Evolutionary conservation across 2,797 vertebrate species (phyloP).

Genomic region (Odontamblyopus lacepedii): DNA sequence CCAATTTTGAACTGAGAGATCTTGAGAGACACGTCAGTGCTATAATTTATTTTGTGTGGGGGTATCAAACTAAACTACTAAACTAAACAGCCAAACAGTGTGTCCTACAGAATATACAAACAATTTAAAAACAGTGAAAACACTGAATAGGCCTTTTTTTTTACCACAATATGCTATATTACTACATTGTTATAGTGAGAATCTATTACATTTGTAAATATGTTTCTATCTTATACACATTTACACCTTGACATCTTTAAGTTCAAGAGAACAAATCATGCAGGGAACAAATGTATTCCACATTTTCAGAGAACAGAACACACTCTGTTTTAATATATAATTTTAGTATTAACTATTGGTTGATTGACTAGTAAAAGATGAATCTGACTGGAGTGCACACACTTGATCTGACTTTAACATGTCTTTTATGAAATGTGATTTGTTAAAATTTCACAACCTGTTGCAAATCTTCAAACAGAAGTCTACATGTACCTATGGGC

Average conservation of each 20-base stretch:
- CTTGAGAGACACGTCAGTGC: background rate
- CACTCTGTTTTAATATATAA: too few species aligned
- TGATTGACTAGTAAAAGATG: too few species aligned
- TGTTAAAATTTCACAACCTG: background rate
- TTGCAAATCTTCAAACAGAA: background rate
- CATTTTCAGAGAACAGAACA: background rate
- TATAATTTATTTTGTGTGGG: too few species aligned
- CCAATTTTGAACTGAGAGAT: background rate
- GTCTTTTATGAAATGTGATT: background rate
- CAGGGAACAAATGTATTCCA: background rate
- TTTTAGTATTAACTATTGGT: too few species aligned
- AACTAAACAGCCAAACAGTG: too few species aligned
- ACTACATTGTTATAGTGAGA: background rate
- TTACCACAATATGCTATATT: too few species aligned
- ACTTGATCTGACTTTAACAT: too few species aligned
- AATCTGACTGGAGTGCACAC: too few species aligned
- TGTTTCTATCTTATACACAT: background rate
- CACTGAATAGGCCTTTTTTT: too few species aligned
- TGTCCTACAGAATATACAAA: too few species aligned
- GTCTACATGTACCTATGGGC: constrained; percentile 1
- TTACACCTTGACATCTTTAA: background rate
- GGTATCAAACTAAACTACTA: too few species aligned
- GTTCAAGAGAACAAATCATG: background rate
- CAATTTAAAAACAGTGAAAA: too few species aligned
- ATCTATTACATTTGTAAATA: background rate